These are phyloP conservation scores for Pristionchus mayeri DNA, from an alignment of 2,888 invertebrate genomes.

Conservation along the genomic window DNA sequence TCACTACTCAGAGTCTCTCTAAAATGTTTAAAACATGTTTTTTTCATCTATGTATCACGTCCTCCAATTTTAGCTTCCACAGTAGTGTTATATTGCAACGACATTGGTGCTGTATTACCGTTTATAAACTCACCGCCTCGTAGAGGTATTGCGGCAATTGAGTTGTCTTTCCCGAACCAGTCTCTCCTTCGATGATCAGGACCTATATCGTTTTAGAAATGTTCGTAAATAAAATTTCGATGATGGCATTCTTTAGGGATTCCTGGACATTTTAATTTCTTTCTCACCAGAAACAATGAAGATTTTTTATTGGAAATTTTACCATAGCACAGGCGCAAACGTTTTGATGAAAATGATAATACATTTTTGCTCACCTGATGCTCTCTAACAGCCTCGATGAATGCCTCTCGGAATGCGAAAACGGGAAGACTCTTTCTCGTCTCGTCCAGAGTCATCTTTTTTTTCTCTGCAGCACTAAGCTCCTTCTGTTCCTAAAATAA, in stretches of 20 bases:
- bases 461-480: constrained; percentile 67
- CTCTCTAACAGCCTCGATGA: constrained; percentile 91
- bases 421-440: constrained; percentile 93
- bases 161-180: constrained; percentile 81
- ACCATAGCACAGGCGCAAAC: no score
- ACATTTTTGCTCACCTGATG: constrained; percentile 72
- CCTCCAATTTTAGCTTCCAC: no score
- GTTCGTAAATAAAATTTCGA: no score
- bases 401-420: constrained; percentile 89
- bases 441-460: constrained; percentile 85
- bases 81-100: no score
- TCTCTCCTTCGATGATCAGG: constrained; percentile 82
- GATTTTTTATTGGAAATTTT: no score
- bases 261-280: no score
- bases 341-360: constrained; percentile 34
- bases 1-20: no score
- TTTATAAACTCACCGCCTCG: constrained; percentile 78
- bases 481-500: no score
- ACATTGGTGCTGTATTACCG: not conserved
- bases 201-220: constrained; percentile 57
- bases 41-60: no score
- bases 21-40: no score
- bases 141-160: constrained; percentile 81
- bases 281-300: no score
- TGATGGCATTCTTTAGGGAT: no score